phyloP scores from a whole-genome alignment of 2,797 vertebrate species.

The Naso thynnoides region DNA sequence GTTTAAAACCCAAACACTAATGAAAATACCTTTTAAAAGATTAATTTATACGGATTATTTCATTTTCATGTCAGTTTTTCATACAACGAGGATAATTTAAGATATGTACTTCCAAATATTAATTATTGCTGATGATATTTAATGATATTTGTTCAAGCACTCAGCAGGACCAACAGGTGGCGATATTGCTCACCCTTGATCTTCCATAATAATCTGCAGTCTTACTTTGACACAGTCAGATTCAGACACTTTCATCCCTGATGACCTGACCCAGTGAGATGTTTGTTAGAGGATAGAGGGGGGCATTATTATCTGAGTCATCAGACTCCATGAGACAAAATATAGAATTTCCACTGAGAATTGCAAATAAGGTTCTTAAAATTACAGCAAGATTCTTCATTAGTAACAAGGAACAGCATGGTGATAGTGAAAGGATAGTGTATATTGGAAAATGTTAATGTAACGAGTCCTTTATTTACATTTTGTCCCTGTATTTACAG shows the following conservation, averaged over 20 bases:
- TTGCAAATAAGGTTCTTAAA: constrained; percentile 12
- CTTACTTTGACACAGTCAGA: constrained; percentile 34
- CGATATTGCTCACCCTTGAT: constrained; percentile 57
- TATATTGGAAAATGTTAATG: constrained; percentile 4
- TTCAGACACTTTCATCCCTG: constrained; percentile 50
- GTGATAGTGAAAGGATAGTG: neutral
- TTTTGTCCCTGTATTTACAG: constrained; percentile 37
- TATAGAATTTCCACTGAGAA: constrained; percentile 9
- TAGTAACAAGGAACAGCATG: neutral
- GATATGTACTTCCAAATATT: neutral
- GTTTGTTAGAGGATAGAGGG: constrained; percentile 26
- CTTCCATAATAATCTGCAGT: neutral
- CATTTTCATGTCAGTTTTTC: neutral
- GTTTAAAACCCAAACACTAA: neutral
- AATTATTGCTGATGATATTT: constrained; percentile 3
- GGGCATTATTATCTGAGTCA: constrained; percentile 45
- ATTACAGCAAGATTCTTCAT: constrained; percentile 11
- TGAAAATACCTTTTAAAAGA: neutral
- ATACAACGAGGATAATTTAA: constrained; percentile 1
- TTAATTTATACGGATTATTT: neutral
- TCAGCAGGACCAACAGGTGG: constrained; percentile 61
- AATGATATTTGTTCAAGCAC: neutral
- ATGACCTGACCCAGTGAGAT: constrained; percentile 59
- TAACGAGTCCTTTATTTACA: constrained; percentile 2
- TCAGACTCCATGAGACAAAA: constrained; percentile 35